Evolutionary conservation across 2,113 vertebrate genomes (phyloP).

Genomic region (Chlorodrepanis virens): DNA sequence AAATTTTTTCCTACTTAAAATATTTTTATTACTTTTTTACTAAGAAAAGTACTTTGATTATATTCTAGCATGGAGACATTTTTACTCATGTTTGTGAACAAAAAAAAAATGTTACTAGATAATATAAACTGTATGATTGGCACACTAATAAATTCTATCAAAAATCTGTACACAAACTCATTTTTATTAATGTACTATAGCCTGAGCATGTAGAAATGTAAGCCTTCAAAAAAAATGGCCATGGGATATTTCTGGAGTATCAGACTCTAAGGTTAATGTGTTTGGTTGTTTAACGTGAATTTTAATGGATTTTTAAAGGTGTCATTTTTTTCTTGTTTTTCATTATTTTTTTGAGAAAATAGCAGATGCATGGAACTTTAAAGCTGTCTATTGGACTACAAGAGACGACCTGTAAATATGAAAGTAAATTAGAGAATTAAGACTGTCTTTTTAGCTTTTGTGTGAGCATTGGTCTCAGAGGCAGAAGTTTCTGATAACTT

Average conservation of each 20-base stretch:
- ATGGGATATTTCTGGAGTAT: not conserved
- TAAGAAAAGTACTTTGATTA: not conserved
- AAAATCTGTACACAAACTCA: not conserved
- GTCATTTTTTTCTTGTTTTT: not conserved
- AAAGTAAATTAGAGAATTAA: not conserved
- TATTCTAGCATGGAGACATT: not conserved
- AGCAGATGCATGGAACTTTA: not conserved
- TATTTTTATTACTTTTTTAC: not conserved
- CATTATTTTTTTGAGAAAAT: not conserved
- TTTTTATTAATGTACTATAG: not conserved
- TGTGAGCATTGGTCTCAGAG: not conserved
- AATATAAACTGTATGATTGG: not conserved
- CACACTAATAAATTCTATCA: not conserved
- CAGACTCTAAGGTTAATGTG: not conserved
- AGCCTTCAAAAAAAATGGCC: not conserved
- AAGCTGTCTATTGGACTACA: not conserved
- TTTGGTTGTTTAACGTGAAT: not conserved
- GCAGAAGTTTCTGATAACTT: not conserved
- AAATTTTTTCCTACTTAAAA: not conserved
- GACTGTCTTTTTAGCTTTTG: not conserved
- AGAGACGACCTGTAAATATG: not conserved
- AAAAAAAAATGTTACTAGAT: not conserved
- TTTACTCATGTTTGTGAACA: not conserved
- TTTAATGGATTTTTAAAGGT: not conserved
- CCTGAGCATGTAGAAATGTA: not conserved